Percentiles rank a stretch among this genome's conserved stretches.
Evolutionary conservation across 2,113 vertebrate genomes (phyloP).

Genomic region (Poeciliopsis turrubarensis): DNA sequence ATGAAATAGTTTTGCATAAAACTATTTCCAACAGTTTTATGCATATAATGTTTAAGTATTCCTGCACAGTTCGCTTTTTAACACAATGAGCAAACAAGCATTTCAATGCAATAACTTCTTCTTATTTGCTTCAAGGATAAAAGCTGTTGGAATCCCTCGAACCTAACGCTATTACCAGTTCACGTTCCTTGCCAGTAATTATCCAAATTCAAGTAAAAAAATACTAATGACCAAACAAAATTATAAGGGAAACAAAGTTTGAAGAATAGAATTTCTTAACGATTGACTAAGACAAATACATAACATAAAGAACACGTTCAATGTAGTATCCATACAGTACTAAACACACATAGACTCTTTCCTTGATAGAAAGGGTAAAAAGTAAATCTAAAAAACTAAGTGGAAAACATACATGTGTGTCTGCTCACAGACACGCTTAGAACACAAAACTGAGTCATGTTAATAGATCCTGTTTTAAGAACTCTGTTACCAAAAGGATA

Average conservation of each 20-base stretch:
- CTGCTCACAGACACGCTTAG: constrained; percentile 53
- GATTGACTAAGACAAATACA: neutral
- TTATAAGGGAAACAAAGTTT: neutral
- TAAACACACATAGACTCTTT: neutral
- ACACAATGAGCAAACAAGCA: too few relatives aligned
- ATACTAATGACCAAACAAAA: neutral
- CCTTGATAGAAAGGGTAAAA: neutral
- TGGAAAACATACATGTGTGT: constrained; percentile 42
- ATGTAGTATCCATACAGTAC: neutral
- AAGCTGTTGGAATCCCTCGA: too few relatives aligned
- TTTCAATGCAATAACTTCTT: too few relatives aligned
- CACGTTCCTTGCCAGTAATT: neutral
- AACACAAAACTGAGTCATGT: constrained; percentile 76
- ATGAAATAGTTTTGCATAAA: too few relatives aligned
- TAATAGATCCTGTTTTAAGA: constrained; percentile 81
- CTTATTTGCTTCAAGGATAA: too few relatives aligned
- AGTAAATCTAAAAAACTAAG: constrained; percentile 12
- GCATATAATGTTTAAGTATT: neutral
- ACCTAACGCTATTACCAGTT: neutral
- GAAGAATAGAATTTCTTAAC: neutral
- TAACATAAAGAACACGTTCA: neutral
- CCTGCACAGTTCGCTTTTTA: neutral
- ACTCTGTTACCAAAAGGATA: constrained; percentile 70
- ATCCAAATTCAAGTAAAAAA: neutral
- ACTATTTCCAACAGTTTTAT: too few relatives aligned